Conservation (phyloP, 2,888 invertebrate species). For the Drosophila anceps region DNA sequence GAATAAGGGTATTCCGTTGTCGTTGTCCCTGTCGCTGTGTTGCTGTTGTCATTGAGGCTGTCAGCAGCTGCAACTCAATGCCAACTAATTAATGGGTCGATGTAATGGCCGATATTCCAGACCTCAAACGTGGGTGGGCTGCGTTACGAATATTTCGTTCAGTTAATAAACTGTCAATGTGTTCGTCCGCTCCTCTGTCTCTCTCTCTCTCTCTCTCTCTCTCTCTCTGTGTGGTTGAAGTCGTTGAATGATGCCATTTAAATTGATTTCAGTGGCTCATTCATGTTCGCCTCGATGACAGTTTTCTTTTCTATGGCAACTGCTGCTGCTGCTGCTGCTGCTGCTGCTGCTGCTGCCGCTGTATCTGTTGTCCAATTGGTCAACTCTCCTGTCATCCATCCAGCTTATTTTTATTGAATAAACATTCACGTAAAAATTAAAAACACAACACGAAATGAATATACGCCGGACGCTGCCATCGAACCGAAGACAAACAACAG, state of each 20-base stretch:
- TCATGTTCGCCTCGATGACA: slow-evolving; percentile 39
- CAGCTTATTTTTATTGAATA: slow-evolving; percentile 77
- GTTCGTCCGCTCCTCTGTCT: slow-evolving; percentile 21
- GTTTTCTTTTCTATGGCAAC: slow-evolving; percentile 37
- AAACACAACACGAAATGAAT: slow-evolving; percentile 10
- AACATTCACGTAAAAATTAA: slow-evolving; percentile 57
- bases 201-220: slow-evolving; percentile 10
- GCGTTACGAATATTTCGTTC: slow-evolving; percentile 68
- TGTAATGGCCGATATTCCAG: slow-evolving; percentile 66
- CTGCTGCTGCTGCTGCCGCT: background rate
- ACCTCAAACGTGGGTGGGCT: slow-evolving; percentile 61
- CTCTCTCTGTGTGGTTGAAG: slow-evolving; percentile 60
- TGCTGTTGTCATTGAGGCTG: slow-evolving; percentile 29
- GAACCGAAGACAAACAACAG: slow-evolving; percentile 76
- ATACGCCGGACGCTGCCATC: slow-evolving; percentile 50
- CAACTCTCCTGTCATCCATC: slow-evolving; percentile 16
- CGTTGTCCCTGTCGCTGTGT: slow-evolving; percentile 4
- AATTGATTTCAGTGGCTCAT: slow-evolving; percentile 76
- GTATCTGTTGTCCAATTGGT: slow-evolving; percentile 10
- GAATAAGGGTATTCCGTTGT: slow-evolving; percentile 36
- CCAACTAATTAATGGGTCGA: slow-evolving; percentile 74
- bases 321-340: background rate
- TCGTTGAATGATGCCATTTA: slow-evolving; percentile 77
- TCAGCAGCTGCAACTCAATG: slow-evolving; percentile 66
- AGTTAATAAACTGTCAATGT: slow-evolving; percentile 77